Base-by-base conservation (phyloP, 2,888 invertebrate genomes). In the Acanthosoma haemorrhoidale region DNA sequence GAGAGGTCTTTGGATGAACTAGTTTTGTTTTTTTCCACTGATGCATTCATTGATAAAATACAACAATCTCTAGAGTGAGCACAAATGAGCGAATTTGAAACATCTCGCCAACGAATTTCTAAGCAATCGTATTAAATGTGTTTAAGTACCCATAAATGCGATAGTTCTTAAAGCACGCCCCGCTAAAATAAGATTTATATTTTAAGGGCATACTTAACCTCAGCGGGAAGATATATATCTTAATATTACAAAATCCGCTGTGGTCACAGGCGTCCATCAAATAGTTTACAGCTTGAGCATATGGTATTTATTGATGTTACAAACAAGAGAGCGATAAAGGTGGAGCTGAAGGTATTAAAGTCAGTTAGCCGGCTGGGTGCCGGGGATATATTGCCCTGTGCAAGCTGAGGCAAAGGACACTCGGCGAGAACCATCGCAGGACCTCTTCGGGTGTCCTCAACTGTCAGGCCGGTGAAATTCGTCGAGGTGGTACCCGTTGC, bases 191-290 rank as follows among this genome's bases (percentile, higher is more conserved):
- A 51, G 25, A 51, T 51, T 18, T 51, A 51, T 51, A 51, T 51
- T 51, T 51, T 51, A 51, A 51, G 43, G 43, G 43, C 21, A 21
- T 51, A 51, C 43, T 51, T 51, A 51, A 51, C 43, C 43, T 13
- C 21, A 13, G 25, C 25, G n/a, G 13, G 2, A 13, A 51, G 43
- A 51, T 51, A 21, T 21, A 51, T 51, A 51, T 25, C 43, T 21
- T 51, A 51, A 51, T 51, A 51, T 51, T 51, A 51, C 43, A 51
- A 51, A 51, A 51, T 51, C 43, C 43, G 21, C 25, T 51, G 43
- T 25, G 25, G 43, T 25, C 25, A 51, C n/a, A n/a, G 25, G 25
- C 43, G 43, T 51, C 43, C 43, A 51, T 51, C 43, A 51, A 51
- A 51, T 13, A 51, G 43, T 51, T 51, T 51, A 51, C 25, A 51